A percentile compares a stretch with the other conserved stretches of the same genome.
Conservation (phyloP, 2,113 vertebrate species). For the Neomonachus schauinslandi region DNA sequence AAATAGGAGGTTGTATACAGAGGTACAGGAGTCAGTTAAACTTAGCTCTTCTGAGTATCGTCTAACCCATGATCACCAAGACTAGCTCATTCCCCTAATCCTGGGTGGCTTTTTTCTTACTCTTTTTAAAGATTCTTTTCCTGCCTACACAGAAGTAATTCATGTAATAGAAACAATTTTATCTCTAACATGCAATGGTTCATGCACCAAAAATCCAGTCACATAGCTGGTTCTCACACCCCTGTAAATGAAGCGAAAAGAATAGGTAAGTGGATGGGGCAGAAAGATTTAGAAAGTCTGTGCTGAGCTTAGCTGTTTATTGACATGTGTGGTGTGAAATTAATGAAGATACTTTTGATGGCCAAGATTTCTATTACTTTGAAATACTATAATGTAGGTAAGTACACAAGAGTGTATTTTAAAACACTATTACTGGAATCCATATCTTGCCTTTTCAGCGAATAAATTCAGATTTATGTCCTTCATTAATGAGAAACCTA, state of each 20-base stretch:
- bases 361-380: slow-evolving; percentile 68
- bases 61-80: neutral
- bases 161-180: slow-evolving; percentile 7
- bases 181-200: neutral
- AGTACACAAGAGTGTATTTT: slow-evolving; percentile 64
- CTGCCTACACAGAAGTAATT: neutral
- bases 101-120: neutral
- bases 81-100: neutral
- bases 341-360: slow-evolving; percentile 66
- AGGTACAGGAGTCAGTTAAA: neutral
- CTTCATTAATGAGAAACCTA: slow-evolving; percentile 70
- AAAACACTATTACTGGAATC: slow-evolving; percentile 65
- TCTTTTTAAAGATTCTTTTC: neutral
- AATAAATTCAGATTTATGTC: slow-evolving; percentile 76
- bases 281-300: neutral
- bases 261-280: neutral
- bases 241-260: neutral
- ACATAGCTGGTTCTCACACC: neutral
- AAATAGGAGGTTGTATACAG: neutral
- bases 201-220: neutral
- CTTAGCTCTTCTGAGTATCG: neutral
- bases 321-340: slow-evolving; percentile 63
- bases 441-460: slow-evolving; percentile 58
- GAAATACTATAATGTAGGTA: slow-evolving; percentile 67
- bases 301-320: slow-evolving; percentile 59